phyloP scores from a whole-genome alignment of 2,113 vertebrate genomes.

The Neofelis nebulosa region DNA sequence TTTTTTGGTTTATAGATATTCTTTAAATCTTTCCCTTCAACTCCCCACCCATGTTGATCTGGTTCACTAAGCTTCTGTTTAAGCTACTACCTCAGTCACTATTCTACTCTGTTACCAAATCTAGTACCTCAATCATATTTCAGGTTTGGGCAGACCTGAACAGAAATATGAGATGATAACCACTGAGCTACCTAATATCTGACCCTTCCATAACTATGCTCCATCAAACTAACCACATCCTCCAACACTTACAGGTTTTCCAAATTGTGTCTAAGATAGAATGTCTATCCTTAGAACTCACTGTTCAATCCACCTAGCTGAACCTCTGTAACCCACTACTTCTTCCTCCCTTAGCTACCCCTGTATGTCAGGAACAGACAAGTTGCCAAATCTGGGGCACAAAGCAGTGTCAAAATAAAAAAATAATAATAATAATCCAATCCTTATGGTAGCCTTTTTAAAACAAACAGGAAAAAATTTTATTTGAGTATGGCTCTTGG shows the following conservation, averaged over 20 bases:
- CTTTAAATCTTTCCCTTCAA: neutral
- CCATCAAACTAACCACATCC: neutral
- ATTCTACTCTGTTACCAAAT: neutral
- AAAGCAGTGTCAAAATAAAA: neutral
- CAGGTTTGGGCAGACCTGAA: neutral
- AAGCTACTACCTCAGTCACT: neutral
- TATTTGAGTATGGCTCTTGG: neutral
- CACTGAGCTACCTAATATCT: neutral
- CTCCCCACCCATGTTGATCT: neutral
- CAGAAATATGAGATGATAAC: neutral
- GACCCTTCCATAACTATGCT: neutral
- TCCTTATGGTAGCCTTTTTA: neutral
- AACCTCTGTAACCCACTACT: neutral
- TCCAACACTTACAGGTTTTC: neutral
- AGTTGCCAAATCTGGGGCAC: neutral
- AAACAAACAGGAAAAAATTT: neutral
- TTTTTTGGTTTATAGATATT: neutral
- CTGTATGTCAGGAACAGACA: neutral
- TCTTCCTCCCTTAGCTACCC: neutral
- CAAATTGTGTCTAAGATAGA: constrained; percentile 20
- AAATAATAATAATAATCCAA: neutral
- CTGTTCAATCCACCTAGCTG: neutral
- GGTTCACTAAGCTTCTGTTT: neutral
- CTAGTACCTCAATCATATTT: neutral
- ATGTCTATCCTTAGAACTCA: neutral